Conservation (phyloP, 2,888 invertebrate species). For the Laspeyria flexula region DNA sequence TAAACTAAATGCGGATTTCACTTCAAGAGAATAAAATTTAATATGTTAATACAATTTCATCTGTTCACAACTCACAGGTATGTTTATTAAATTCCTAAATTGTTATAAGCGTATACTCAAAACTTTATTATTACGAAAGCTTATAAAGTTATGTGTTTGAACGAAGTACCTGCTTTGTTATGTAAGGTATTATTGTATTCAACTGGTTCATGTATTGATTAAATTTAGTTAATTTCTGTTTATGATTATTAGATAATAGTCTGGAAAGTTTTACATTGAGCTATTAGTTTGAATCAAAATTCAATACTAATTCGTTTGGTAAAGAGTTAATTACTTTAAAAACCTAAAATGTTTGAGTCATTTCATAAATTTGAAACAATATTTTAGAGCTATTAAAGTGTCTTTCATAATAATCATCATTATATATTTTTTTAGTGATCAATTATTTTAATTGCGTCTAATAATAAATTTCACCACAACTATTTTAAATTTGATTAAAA, state of each 20-base stretch:
- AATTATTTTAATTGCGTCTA: no score
- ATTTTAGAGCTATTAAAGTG: no score
- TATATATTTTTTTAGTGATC: no score
- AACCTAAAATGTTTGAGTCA: not conserved
- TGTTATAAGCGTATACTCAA: slow-evolving; percentile 7
- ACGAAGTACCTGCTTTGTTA: not conserved
- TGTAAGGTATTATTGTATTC: not conserved
- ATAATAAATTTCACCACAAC: no score
- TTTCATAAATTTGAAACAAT: not conserved
- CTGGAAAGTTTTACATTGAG: slow-evolving; percentile 35
- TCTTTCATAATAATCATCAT: no score
- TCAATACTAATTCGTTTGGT: slow-evolving; percentile 12
- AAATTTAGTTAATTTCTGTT: slow-evolving; percentile 11
- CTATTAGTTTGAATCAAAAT: slow-evolving; percentile 20
- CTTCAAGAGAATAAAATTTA: no score
- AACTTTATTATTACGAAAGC: slow-evolving; percentile 1
- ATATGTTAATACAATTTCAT: not conserved
- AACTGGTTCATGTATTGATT: slow-evolving; percentile 17
- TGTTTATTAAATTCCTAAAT: slow-evolving; percentile 4
- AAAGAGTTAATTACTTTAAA: slow-evolving; percentile 1
- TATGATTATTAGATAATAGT: slow-evolving; percentile 12
- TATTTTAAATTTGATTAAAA: no score
- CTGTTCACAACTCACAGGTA: slow-evolving; percentile 1
- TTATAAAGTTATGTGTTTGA: slow-evolving; percentile 1
- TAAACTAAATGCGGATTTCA: no score